Conservation (phyloP, 2,888 invertebrate genomes). For the Eilema sororculum region DNA sequence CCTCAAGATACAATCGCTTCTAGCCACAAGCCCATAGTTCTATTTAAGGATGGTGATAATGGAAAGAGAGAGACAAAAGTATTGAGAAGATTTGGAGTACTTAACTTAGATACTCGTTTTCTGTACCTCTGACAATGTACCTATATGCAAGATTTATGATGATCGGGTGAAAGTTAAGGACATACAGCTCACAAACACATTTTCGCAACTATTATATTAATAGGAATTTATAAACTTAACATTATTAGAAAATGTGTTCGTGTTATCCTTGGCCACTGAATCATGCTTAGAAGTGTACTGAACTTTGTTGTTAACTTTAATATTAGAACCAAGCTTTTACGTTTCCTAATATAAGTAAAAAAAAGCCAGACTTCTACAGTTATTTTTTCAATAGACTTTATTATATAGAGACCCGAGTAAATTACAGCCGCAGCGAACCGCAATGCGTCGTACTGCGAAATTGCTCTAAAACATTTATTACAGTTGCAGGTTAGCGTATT, state of each 20-base stretch:
- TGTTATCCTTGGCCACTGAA: background rate
- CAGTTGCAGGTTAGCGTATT: background rate
- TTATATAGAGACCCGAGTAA: background rate
- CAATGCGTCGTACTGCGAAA: background rate
- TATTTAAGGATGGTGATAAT: too few species aligned
- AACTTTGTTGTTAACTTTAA: background rate
- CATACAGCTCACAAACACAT: too few species aligned
- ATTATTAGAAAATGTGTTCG: background rate
- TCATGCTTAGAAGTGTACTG: background rate
- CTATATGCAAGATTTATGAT: too few species aligned
- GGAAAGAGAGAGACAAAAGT: too few species aligned
- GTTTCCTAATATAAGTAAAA: background rate
- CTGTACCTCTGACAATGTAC: too few species aligned
- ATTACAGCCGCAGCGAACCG: background rate
- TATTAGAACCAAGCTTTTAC: background rate
- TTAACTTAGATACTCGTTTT: too few species aligned
- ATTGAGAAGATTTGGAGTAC: too few species aligned
- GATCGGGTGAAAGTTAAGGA: too few species aligned
- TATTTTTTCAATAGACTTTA: background rate
- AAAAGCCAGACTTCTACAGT: background rate
- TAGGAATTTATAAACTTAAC: background rate
- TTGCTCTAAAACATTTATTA: background rate
- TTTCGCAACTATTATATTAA: too few species aligned
- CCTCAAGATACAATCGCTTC: too few species aligned
- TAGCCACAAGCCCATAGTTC: too few species aligned